Conservation (phyloP, 2,113 vertebrate species). For the Sorex fumeus region DNA sequence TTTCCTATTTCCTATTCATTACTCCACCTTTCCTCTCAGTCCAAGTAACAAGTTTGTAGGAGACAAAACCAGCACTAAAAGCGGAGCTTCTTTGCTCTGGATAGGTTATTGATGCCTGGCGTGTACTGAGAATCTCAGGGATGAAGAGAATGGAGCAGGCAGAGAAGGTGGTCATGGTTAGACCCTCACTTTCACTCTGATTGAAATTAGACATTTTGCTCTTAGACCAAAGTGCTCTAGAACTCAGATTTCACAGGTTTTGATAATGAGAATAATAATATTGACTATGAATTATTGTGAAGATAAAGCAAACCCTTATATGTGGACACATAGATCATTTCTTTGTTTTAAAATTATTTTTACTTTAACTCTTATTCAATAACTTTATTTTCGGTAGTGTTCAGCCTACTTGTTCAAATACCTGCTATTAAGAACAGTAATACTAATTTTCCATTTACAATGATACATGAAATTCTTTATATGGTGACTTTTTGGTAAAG, state of each 20-base stretch:
- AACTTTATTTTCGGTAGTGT: too few relatives aligned
- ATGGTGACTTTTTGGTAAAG: too few relatives aligned
- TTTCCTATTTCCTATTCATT: too few relatives aligned
- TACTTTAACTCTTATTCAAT: too few relatives aligned
- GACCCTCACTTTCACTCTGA: not conserved
- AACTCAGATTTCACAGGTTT: not conserved
- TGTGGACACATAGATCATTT: too few relatives aligned
- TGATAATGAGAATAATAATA: not conserved
- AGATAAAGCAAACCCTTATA: too few relatives aligned
- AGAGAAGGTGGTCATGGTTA: not conserved
- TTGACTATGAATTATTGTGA: not conserved
- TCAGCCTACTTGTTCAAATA: too few relatives aligned
- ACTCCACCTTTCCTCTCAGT: too few relatives aligned
- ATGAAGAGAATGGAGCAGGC: not conserved
- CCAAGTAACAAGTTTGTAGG: not conserved
- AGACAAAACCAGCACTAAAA: conserved; percentile 10
- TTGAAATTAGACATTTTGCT: not conserved
- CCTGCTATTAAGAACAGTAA: too few relatives aligned
- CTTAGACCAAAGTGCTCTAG: not conserved
- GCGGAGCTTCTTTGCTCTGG: not conserved
- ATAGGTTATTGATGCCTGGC: not conserved
- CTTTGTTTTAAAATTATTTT: too few relatives aligned
- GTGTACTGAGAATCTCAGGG: not conserved
- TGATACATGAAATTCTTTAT: too few relatives aligned
- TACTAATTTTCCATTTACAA: too few relatives aligned